Evolutionary conservation across 2,113 vertebrate species (phyloP), one percentile per base, ranked within the genome.

Genomic region (Bothrops jararaca): DNA sequence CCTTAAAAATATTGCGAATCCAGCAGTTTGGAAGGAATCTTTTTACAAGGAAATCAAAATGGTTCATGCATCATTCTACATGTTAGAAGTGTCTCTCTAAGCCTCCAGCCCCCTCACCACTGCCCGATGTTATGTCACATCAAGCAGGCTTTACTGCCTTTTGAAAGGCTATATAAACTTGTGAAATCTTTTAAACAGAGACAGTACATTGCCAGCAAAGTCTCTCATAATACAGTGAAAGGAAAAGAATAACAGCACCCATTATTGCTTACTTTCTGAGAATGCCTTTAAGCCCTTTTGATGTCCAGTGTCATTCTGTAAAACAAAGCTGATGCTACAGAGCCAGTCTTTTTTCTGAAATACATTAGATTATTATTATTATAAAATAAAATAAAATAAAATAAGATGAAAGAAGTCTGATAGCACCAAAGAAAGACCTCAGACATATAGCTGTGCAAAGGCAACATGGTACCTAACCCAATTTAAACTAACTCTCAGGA

Each of bases 1-100:
- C n/a, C 24, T 89, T 86, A 89, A 93, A 90, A 93, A 52, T 86
- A 64, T 64, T 85, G 74, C 90, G 34, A 90, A 22, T 86, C 4
- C 56, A 86, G 45, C 29, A 86, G 57, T 93, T 86, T 90, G 56
- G 48, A 90, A 86, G 45, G 42, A 24, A 54, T 26, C 22, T 90
- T 90, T 92, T 92, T 88, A 64, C 8, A 86, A 64, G 45, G 74
- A 86, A 48, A 52, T 50, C 23, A 74, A 89, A 85, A 54, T 89
- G 42, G 88, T 24, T 85, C 26, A 86, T 86, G 23, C 89, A 92
- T 92, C 48, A 50, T 50, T 50, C 88, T 50, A 50, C 42, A 34
- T 2, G 2, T 29, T 26, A 48, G 42, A 54, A 64, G 54, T 54
- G 52, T 42, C 87, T 57, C 34, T 52, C 80, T 58, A 56, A 26